Evolutionary conservation across 1,140 invertebrate species (phyloP), one percentile per base, ranked within the genome.

Genomic region (Sitobion miscanthi): DNA sequence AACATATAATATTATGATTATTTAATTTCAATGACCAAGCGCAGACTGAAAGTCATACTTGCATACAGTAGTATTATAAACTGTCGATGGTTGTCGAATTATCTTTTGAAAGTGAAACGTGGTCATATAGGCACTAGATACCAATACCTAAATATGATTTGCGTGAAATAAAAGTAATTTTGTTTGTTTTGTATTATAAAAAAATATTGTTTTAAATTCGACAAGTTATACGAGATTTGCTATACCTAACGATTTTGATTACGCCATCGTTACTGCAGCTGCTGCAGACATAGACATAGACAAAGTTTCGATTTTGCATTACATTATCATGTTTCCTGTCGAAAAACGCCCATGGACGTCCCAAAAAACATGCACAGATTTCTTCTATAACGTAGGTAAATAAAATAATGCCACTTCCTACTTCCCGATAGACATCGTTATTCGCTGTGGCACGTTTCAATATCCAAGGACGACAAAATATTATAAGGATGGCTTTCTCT

Each of bases 321-420:
- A 69, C 62, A 69, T 38, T 82, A 82, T 69, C 21, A 21, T 4
- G 20, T 49, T 49, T 21, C 6, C 14, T 25, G 30, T 87, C 25
- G 45, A 49, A 87, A 87, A 49, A 49, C 85, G 45, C 45, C 85
- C 47, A 88, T 88, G 47, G 86, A 88, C 86, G n/a, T 88, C 86
- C 47, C 62, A 83, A 88, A 88, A 88, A 88, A 88, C 86, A 88
- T n/a, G 86, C 52, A 30, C 86, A 30, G 25, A 49, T 25, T 88
- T n/a, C 47, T 35, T 49, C 45, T 45, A 17, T 47, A 25, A n/a
- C 11, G 62, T 14, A 42, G 42, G 42, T 42, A n/a, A 30, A 69
- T 69, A 69, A 69, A 69, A 69, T n/a, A n/a, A 86, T 42, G 17
- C 47, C 42, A 49, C 30, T 88, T 88, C 86, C 86, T 88, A 49